Evolutionary conservation across 2,888 invertebrate genomes (phyloP).

Genomic region (Molorchus minor): DNA sequence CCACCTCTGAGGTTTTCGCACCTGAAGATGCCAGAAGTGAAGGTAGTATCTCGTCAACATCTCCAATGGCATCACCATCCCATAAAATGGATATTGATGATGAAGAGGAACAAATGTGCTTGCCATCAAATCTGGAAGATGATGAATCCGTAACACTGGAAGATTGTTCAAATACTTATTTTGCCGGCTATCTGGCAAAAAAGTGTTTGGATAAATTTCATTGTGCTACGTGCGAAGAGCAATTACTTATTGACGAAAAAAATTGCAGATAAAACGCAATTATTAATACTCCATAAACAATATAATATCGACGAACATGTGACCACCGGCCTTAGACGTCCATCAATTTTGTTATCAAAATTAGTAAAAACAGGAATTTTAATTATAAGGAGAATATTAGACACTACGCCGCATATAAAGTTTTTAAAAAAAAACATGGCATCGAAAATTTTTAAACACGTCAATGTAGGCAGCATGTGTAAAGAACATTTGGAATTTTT

Average conservation of each 20-base stretch:
- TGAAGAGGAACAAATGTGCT: neutral
- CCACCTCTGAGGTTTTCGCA: neutral
- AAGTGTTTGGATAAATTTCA: neutral
- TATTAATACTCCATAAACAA: neutral
- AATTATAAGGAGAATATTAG: neutral
- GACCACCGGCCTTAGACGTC: neutral
- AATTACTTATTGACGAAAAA: no score
- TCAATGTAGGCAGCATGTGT: neutral
- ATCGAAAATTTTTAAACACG: neutral
- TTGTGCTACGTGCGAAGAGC: neutral
- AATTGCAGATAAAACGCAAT: no score
- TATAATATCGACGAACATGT: neutral
- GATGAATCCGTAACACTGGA: neutral
- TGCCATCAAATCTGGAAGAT: neutral
- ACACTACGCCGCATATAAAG: neutral
- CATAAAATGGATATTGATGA: neutral
- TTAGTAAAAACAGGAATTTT: neutral
- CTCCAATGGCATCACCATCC: neutral
- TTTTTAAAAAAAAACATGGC: neutral
- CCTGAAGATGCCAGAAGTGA: neutral
- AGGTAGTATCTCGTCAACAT: neutral
- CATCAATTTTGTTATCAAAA: neutral
- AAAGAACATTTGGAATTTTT: neutral
- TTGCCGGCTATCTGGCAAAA: neutral
- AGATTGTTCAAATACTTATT: neutral